Conservation (phyloP, 2,888 invertebrate genomes). For the Trypoxylon attenuatum region DNA sequence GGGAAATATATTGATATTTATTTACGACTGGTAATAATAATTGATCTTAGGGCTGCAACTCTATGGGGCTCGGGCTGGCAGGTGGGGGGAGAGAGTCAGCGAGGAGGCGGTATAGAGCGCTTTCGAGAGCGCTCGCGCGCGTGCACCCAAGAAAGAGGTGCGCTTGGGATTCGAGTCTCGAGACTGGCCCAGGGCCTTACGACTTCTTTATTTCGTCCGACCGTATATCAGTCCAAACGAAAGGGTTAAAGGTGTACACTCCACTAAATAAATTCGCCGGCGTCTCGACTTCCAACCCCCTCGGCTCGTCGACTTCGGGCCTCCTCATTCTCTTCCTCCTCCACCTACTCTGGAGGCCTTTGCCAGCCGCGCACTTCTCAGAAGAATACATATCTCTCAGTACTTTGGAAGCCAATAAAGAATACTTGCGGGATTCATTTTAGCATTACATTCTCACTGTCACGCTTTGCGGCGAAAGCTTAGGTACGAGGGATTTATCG, state of each 20-base stretch:
- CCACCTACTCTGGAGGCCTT: slow-evolving; percentile 9
- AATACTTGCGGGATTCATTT: not conserved
- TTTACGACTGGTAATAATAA: slow-evolving; percentile 67
- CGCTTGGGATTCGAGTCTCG: too few species aligned
- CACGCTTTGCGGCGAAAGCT: too few species aligned
- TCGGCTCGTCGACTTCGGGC: too few species aligned
- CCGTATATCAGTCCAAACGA: slow-evolving; percentile 66
- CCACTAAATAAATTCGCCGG: slow-evolving; percentile 55
- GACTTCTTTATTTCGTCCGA: slow-evolving; percentile 62
- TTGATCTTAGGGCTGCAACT: slow-evolving; percentile 59
- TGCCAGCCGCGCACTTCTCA: slow-evolving; percentile 15
- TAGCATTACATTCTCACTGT: too few species aligned
- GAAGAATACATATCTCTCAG: too few species aligned
- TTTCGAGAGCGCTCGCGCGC: not conserved
- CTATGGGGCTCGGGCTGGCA: slow-evolving; percentile 36
- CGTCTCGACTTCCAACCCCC: slow-evolving; percentile 37
- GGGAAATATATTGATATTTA: slow-evolving; percentile 63
- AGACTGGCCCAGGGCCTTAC: slow-evolving; percentile 55
- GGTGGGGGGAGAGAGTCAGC: slow-evolving; percentile 5
- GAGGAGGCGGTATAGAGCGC: slow-evolving; percentile 10
- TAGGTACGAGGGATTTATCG: too few species aligned
- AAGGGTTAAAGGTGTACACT: slow-evolving; percentile 61
- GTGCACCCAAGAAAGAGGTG: slow-evolving; percentile 12
- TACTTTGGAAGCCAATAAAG: not conserved
- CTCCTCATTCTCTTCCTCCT: not conserved